Evolutionary conservation across 2,113 vertebrate genomes (phyloP).

Genomic region (Lycaon pictus): DNA sequence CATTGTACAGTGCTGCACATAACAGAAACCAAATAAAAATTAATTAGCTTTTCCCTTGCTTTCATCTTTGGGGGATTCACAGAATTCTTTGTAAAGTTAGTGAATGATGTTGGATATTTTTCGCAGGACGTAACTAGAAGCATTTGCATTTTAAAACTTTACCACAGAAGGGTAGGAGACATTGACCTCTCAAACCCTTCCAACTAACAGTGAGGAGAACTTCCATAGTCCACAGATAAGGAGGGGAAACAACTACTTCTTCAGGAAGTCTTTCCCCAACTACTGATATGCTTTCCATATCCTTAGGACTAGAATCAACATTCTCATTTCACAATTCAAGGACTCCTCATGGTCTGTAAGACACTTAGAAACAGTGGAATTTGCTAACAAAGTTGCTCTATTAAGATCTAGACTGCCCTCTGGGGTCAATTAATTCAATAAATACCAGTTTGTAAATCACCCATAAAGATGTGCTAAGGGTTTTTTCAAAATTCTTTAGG

Average conservation of each 20-base stretch:
- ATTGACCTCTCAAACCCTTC: background rate
- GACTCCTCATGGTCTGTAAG: background rate
- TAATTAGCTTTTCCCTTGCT: background rate
- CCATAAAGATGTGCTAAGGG: background rate
- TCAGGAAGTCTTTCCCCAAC: background rate
- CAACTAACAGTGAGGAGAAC: background rate
- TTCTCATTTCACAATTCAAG: background rate
- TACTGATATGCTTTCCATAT: background rate
- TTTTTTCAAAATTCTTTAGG: conserved; percentile 18
- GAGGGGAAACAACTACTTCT: background rate
- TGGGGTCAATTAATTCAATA: conserved; percentile 1
- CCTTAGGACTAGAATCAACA: background rate
- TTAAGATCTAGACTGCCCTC: background rate
- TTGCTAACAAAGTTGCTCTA: background rate
- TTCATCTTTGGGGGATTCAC: background rate
- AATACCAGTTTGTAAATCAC: background rate
- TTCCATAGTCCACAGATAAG: background rate
- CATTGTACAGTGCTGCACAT: background rate
- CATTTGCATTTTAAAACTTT: background rate
- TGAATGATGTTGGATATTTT: background rate
- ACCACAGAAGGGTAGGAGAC: background rate
- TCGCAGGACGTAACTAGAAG: background rate
- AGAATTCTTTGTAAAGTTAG: background rate
- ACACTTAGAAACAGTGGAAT: background rate
- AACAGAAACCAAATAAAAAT: background rate